Conservation (phyloP, 2,888 invertebrate genomes). For the Sphaeridia pumilis region DNA sequence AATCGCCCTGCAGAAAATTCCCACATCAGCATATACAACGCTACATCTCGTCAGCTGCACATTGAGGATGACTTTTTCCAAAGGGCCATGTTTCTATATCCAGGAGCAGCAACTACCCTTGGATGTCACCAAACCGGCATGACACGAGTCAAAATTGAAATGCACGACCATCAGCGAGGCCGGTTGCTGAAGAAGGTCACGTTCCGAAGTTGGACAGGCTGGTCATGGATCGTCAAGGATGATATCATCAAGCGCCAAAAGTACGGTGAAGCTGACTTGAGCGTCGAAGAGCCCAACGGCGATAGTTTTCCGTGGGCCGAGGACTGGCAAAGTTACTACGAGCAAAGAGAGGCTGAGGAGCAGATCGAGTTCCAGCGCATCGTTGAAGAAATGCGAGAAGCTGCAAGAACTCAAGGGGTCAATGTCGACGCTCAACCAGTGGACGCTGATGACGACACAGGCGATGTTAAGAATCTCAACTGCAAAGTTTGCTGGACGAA, state of each 20-base stretch:
- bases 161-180: neutral
- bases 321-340: neutral
- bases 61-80: neutral
- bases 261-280: neutral
- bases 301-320: neutral
- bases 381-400: neutral
- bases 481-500: constrained; percentile 1
- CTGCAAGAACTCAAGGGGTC: neutral
- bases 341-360: neutral
- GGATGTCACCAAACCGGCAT: neutral
- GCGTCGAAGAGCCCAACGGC: neutral
- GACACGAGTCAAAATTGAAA: neutral
- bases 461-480: neutral
- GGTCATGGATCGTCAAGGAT: neutral
- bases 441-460: neutral
- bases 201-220: neutral
- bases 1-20: too few species aligned
- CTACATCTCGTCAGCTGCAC: neutral
- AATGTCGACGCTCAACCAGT: neutral
- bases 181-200: neutral
- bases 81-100: neutral
- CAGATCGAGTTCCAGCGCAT: neutral
- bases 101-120: neutral
- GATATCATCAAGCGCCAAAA: neutral
- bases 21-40: neutral